phyloP scores from a whole-genome alignment of 1,140 invertebrate species.

The Copidosoma floridanum region DNA sequence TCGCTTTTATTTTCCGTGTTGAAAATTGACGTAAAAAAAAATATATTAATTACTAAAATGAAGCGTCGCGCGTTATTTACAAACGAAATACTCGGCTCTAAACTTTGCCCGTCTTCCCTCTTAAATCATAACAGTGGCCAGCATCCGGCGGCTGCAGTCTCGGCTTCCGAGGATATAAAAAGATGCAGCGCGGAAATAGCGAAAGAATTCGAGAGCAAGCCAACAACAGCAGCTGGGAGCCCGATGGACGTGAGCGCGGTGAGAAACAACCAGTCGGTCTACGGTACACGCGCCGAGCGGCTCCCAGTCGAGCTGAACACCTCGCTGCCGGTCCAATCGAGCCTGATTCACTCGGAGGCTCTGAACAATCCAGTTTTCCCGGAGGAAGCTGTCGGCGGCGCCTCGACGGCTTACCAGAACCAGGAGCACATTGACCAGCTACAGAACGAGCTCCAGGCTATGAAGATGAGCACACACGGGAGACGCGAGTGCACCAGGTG shows the following conservation, averaged over 20 bases:
- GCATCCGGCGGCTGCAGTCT: too few species aligned
- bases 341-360: slow-evolving; percentile 41
- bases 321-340: slow-evolving; percentile 31
- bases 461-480: slow-evolving; percentile 33
- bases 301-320: slow-evolving; percentile 36
- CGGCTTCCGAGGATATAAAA: neutral
- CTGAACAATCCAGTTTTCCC: slow-evolving; percentile 47
- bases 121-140: too few species aligned
- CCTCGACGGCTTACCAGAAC: slow-evolving; percentile 19
- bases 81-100: too few species aligned
- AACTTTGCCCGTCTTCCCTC: too few species aligned
- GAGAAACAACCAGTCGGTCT: too few species aligned
- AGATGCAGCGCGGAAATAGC: neutral
- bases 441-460: slow-evolving; percentile 34
- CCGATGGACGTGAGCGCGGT: too few species aligned
- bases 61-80: too few species aligned
- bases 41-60: too few species aligned
- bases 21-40: too few species aligned
- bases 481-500: slow-evolving; percentile 54
- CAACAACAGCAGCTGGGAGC: too few species aligned
- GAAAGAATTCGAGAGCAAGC: neutral
- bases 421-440: slow-evolving; percentile 33
- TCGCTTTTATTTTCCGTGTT: neutral
- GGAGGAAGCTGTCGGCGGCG: slow-evolving; percentile 33
- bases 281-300: slow-evolving; percentile 1